These are phyloP conservation scores for Lagopus muta DNA, from an alignment of 2,113 vertebrate species.

Conservation along the genomic window DNA sequence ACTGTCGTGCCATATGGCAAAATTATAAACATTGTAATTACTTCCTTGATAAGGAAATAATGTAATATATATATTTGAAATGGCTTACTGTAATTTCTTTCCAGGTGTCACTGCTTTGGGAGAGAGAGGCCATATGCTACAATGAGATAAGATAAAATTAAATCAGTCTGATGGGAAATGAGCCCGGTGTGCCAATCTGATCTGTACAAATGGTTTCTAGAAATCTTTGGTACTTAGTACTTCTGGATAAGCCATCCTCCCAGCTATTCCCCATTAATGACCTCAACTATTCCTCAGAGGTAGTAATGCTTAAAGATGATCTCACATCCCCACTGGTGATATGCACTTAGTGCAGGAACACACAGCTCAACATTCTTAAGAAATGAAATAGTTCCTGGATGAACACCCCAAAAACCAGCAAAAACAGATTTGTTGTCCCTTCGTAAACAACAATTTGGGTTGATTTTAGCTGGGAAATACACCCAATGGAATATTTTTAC, in stretches of 20 bases:
- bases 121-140: neutral
- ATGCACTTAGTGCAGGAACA: fast-evolving
- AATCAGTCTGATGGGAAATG: neutral
- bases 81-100: neutral
- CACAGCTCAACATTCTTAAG: neutral
- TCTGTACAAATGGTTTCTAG: neutral
- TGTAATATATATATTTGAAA: no score
- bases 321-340: neutral
- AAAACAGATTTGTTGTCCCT: neutral
- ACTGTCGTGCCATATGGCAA: neutral
- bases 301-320: neutral
- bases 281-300: neutral
- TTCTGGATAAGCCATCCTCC: neutral
- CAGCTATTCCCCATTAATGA: no score
- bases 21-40: neutral
- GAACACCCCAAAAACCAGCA: neutral
- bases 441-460: neutral
- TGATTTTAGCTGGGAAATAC: neutral
- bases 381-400: fast-evolving
- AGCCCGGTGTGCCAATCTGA: neutral
- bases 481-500: neutral
- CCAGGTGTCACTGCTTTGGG: neutral
- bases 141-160: neutral
- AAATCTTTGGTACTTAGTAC: neutral
- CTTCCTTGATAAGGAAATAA: neutral